Evolutionary conservation across 2,113 vertebrate species (phyloP).

Genomic region (Halcyon malimbica): DNA sequence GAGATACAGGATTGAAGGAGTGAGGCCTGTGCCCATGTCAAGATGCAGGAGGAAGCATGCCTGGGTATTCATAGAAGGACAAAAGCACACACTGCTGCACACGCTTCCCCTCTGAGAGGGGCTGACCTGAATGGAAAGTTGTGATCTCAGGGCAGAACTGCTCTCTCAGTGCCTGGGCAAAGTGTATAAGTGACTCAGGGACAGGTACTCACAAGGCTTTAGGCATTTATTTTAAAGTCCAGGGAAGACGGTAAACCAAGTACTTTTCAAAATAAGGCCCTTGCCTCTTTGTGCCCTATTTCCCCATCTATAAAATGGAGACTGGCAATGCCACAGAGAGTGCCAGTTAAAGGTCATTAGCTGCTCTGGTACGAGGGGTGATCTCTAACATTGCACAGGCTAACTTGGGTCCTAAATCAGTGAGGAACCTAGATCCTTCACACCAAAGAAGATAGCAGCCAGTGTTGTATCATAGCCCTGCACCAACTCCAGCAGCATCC

Average conservation of each 20-base stretch:
- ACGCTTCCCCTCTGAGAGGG: not conserved
- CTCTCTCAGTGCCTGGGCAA: not conserved
- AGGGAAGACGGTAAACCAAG: not conserved
- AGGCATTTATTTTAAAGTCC: not conserved
- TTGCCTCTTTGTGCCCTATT: not conserved
- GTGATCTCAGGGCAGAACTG: not conserved
- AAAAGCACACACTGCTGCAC: not conserved
- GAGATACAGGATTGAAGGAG: not conserved
- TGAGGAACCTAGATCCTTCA: not conserved
- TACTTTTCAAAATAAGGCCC: not conserved
- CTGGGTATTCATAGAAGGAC: not conserved
- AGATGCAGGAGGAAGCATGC: not conserved
- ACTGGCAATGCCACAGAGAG: not conserved
- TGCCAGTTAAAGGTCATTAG: not conserved
- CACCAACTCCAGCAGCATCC: not conserved
- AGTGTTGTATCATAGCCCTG: not conserved
- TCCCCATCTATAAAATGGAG: not conserved
- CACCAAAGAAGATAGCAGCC: not conserved
- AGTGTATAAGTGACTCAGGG: not conserved
- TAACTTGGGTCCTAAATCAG: not conserved
- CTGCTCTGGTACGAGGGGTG: not conserved
- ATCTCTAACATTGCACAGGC: not conserved
- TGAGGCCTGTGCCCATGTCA: not conserved
- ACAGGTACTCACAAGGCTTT: not conserved
- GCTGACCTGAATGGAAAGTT: not conserved